These are phyloP conservation scores for Oligia fasciuncula DNA, from an alignment of 2,888 invertebrate species.

Conservation along the genomic window DNA sequence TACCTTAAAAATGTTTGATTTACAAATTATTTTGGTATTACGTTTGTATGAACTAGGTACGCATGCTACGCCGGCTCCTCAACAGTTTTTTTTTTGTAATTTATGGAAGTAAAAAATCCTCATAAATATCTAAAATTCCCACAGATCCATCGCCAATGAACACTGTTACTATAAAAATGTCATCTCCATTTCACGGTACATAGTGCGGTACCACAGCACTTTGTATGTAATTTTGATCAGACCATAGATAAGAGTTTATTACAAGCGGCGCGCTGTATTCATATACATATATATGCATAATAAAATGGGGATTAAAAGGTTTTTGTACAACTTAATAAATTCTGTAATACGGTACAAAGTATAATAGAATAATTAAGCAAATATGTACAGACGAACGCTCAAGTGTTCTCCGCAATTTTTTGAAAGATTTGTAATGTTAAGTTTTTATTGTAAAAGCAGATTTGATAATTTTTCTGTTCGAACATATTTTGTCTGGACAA, in stretches of 20 bases:
- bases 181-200: conserved; percentile 68
- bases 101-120: background rate
- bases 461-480: background rate
- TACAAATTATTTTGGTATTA: too few relatives aligned
- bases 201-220: conserved; percentile 71
- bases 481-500: background rate
- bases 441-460: background rate
- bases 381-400: conserved; percentile 66
- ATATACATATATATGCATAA: conserved; percentile 79
- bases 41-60: too few relatives aligned
- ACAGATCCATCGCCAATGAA: conserved; percentile 50
- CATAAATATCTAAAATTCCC: conserved; percentile 51
- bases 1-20: too few relatives aligned
- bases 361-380: conserved; percentile 75
- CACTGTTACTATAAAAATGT: conserved; percentile 64
- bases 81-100: background rate
- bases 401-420: conserved; percentile 53
- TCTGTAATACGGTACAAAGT: conserved; percentile 72
- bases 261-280: conserved; percentile 80
- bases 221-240: conserved; percentile 80
- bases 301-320: conserved; percentile 75
- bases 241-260: conserved; percentile 78
- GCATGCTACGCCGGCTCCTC: too few relatives aligned
- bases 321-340: conserved; percentile 74
- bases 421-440: background rate